Percentiles rank a stretch among this genome's conserved stretches.
Conservation (phyloP, 2,888 invertebrate genomes). For the Heliothis peltigera region DNA sequence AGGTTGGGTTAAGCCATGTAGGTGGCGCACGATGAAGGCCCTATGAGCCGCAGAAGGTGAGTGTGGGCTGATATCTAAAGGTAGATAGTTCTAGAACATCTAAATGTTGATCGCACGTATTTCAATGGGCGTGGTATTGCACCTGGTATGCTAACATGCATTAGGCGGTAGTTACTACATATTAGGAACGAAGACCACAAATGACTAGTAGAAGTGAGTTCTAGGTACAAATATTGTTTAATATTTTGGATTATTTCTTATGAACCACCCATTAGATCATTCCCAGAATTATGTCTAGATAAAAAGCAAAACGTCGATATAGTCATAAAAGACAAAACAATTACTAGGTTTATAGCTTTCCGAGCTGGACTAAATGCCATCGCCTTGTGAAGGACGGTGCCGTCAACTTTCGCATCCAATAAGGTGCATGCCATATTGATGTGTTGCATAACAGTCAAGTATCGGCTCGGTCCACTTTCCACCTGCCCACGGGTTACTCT, state of each 20-base stretch:
- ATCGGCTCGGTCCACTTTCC: conserved; percentile 82
- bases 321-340: conserved; percentile 7
- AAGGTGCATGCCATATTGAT: conserved; percentile 80
- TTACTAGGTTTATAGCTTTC: conserved; percentile 25
- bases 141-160: neutral
- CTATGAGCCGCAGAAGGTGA: conserved; percentile 32
- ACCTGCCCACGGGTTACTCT: conserved; percentile 82
- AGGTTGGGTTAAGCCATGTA: conserved; percentile 23
- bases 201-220: no score
- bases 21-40: conserved; percentile 25
- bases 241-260: neutral
- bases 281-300: no score
- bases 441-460: conserved; percentile 80
- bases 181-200: neutral
- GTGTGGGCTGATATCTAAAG: conserved; percentile 36
- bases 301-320: neutral
- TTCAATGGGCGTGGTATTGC: neutral
- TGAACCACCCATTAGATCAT: no score
- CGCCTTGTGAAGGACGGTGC: conserved; percentile 71
- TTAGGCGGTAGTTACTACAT: neutral
- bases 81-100: conserved; percentile 23
- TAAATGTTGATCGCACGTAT: conserved; percentile 1
- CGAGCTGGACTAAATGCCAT: conserved; percentile 56
- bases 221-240: no score
- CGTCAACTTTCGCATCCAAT: conserved; percentile 80